These are phyloP conservation scores for Kryptolebias marmoratus DNA, from an alignment of 2,113 vertebrate species.

Conservation along the genomic window DNA sequence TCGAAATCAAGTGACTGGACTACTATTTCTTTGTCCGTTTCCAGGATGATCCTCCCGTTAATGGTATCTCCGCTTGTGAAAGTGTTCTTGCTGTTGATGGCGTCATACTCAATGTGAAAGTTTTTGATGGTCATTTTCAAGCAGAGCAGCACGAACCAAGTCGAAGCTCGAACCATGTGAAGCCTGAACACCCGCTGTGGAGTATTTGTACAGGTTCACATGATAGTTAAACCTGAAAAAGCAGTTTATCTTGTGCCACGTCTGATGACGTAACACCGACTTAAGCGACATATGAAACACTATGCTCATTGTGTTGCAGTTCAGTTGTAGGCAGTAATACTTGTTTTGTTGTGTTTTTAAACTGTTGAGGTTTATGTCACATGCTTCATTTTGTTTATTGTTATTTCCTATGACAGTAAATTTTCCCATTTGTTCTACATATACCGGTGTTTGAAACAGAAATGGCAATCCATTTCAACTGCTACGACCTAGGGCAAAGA, in stretches of 20 bases:
- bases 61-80: slow-evolving; percentile 75
- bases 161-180: neutral
- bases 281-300: too few species aligned
- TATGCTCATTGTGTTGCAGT: neutral
- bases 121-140: slow-evolving; percentile 45
- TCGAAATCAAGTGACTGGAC: slow-evolving; percentile 58
- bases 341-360: neutral
- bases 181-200: accelerated
- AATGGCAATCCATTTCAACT: too few species aligned
- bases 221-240: accelerated
- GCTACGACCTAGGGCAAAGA: too few species aligned
- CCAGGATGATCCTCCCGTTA: slow-evolving; percentile 69
- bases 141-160: neutral
- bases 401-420: too few species aligned
- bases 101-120: slow-evolving; percentile 72
- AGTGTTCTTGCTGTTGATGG: slow-evolving; percentile 66
- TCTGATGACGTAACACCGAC: neutral
- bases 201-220: accelerated
- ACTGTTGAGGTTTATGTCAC: too few species aligned
- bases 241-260: slow-evolving; percentile 18
- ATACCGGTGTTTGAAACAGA: too few species aligned
- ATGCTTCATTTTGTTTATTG: too few species aligned
- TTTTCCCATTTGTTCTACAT: too few species aligned
- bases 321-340: too few species aligned
- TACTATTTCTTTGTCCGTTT: slow-evolving; percentile 54